Evolutionary conservation across 1,140 invertebrate species (phyloP).

Genomic region (Streblospio benedicti): DNA sequence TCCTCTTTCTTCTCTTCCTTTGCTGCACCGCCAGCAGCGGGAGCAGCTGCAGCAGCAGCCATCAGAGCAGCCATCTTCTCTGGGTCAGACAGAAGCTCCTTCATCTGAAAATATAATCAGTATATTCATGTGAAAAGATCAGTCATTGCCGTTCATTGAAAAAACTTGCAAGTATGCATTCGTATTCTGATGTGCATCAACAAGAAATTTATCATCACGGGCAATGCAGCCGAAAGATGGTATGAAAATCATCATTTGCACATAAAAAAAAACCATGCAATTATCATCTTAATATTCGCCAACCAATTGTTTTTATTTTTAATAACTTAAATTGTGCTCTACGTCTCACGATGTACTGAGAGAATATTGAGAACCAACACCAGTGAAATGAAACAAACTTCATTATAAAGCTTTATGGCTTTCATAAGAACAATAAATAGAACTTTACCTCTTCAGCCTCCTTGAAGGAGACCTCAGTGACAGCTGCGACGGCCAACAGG

Average conservation of each 20-base stretch:
- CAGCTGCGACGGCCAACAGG: slow-evolving; percentile 88
- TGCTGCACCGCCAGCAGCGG: slow-evolving; percentile 53
- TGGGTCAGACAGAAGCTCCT: slow-evolving; percentile 66
- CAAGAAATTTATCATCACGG: background rate
- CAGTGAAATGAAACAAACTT: too few species aligned
- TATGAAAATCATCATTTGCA: too few species aligned
- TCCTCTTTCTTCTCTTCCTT: slow-evolving; percentile 58
- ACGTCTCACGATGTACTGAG: too few species aligned
- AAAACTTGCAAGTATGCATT: background rate
- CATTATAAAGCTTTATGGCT: too few species aligned
- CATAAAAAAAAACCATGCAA: too few species aligned
- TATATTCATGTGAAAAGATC: background rate
- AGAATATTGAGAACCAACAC: too few species aligned
- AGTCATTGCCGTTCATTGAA: background rate
- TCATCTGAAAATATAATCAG: slow-evolving; percentile 42
- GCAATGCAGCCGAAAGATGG: background rate
- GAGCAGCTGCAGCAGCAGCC: slow-evolving; percentile 54
- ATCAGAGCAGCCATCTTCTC: slow-evolving; percentile 69
- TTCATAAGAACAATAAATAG: too few species aligned
- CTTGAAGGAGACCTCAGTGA: slow-evolving; percentile 88
- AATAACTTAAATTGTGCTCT: too few species aligned
- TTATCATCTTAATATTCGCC: too few species aligned
- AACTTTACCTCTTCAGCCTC: slow-evolving; percentile 80
- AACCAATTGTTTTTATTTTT: too few species aligned
- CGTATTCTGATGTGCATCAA: background rate